These are phyloP conservation scores for Elegia similella DNA, from an alignment of 2,888 invertebrate species.

Conservation along the genomic window DNA sequence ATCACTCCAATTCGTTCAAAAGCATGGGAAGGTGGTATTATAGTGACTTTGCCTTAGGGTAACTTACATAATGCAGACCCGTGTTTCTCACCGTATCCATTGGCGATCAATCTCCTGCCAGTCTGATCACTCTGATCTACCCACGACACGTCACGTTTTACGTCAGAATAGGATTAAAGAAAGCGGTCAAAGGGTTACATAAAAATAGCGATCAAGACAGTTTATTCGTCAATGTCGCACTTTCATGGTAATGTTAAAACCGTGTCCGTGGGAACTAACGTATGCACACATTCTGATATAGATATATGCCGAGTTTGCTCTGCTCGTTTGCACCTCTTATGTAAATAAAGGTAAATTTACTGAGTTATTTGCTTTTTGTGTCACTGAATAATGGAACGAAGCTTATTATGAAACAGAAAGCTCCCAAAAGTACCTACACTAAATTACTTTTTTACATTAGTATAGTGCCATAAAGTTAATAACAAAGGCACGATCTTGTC, in stretches of 20 bases:
- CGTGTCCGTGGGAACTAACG: constrained; percentile 64
- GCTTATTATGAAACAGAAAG: constrained; percentile 10
- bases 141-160: constrained; percentile 37
- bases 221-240: constrained; percentile 16
- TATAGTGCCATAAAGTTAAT: constrained; percentile 19
- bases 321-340: constrained; percentile 61
- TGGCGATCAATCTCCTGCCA: constrained; percentile 43
- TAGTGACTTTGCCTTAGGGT: neutral
- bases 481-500: constrained; percentile 13
- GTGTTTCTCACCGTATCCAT: constrained; percentile 35
- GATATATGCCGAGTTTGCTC: constrained; percentile 49
- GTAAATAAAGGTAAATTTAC: constrained; percentile 60
- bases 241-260: constrained; percentile 49
- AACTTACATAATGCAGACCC: constrained; percentile 26
- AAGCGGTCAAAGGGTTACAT: constrained; percentile 41
- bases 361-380: constrained; percentile 26
- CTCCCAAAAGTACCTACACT: neutral
- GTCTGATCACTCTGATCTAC: constrained; percentile 25
- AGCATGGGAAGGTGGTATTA: too few relatives aligned
- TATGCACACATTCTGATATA: constrained; percentile 49
- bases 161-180: constrained; percentile 43
- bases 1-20: too few relatives aligned
- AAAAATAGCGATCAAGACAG: constrained; percentile 18
- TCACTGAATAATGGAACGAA: constrained; percentile 8
- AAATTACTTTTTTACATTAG: constrained; percentile 12